These are phyloP conservation scores for Heteronetta atricapilla DNA, from an alignment of 2,113 vertebrate genomes.

Conservation along the genomic window DNA sequence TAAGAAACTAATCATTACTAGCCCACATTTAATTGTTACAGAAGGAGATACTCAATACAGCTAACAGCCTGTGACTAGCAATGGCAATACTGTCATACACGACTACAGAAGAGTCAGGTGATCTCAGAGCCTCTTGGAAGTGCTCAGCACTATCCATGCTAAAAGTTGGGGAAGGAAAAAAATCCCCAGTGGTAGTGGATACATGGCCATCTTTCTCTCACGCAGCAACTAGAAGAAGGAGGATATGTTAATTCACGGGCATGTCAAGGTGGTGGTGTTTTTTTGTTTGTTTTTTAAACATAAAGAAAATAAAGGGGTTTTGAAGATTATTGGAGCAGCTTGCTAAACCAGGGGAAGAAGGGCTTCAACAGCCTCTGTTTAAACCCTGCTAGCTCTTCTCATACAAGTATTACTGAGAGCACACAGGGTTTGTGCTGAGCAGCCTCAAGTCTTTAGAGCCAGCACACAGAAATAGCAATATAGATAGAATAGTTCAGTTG, in stretches of 20 bases:
- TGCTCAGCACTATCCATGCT: not conserved
- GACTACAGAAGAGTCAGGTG: not conserved
- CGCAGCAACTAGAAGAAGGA: not conserved
- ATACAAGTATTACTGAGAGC: not conserved
- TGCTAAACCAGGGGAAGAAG: not conserved
- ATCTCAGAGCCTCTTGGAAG: not conserved
- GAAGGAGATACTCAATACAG: not conserved
- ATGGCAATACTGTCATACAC: not conserved
- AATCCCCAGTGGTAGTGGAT: not conserved
- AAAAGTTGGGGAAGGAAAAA: not conserved
- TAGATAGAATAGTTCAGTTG: too few relatives aligned
- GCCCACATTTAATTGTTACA: not conserved
- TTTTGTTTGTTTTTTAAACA: not conserved
- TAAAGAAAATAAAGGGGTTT: not conserved
- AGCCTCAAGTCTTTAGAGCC: not conserved
- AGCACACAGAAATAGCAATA: not conserved
- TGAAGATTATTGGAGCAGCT: not conserved
- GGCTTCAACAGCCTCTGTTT: not conserved
- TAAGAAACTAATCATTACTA: not conserved
- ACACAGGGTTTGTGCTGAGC: rapidly evolving
- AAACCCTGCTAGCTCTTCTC: not conserved
- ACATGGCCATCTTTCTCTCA: not conserved
- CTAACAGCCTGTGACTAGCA: not conserved
- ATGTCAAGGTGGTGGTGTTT: not conserved
- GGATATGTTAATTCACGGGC: not conserved